These are phyloP conservation scores for Galendromus occidentalis DNA, from an alignment of 1,140 invertebrate genomes.

Conservation along the genomic window DNA sequence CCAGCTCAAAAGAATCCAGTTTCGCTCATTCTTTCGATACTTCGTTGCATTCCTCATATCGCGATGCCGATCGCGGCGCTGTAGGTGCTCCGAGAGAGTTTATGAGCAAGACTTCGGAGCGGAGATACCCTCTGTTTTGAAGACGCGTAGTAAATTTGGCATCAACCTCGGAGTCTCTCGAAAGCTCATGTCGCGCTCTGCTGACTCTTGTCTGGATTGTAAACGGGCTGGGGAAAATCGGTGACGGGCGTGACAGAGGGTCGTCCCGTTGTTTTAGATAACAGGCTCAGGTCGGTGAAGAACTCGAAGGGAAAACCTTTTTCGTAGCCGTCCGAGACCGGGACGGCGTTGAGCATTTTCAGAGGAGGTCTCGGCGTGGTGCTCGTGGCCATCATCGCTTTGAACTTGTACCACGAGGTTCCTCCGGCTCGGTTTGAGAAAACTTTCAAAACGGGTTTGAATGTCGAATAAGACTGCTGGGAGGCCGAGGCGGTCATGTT, in stretches of 20 bases:
- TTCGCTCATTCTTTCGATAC: no score
- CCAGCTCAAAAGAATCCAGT: no score
- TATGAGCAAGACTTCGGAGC: no score
- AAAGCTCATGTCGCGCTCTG: no score
- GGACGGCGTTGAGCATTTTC: constrained; percentile 10
- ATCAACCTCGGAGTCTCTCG: no score
- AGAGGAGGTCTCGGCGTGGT: neutral
- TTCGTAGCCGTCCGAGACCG: neutral
- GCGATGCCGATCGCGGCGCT: no score
- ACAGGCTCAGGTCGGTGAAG: neutral
- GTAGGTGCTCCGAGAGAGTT: no score
- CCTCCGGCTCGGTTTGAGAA: constrained; percentile 1
- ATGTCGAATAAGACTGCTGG: neutral
- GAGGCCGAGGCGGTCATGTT: constrained; percentile 2
- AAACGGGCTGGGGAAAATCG: constrained; percentile 1
- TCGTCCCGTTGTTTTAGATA: neutral
- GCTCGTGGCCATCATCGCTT: neutral
- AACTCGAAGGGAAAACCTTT: constrained; percentile 9
- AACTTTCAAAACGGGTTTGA: neutral
- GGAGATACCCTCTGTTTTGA: no score
- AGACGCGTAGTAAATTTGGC: no score
- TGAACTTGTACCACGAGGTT: constrained; percentile 6
- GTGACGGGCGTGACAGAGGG: neutral
- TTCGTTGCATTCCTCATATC: no score
- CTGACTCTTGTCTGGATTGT: neutral